Base-by-base conservation (phyloP, 1,140 invertebrate species). In the Antheraea pernyi region DNA sequence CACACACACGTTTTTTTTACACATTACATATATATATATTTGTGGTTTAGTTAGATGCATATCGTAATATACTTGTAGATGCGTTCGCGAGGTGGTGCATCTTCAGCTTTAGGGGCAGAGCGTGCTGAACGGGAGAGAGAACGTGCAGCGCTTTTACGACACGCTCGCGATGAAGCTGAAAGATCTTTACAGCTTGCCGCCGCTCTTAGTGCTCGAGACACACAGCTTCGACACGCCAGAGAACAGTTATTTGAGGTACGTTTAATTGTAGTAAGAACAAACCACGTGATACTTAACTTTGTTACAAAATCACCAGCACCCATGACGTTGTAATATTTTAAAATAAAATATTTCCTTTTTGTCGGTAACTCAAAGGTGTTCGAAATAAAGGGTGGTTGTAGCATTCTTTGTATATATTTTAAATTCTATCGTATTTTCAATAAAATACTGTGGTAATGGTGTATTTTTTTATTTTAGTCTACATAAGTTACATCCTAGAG, bases 81-180 rank as follows among this genome's bases (percentile, higher is more conserved):
- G 94, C 93, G 94, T 81, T 93, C 93, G 63, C 79, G 93, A 86
- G 86, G 93, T 18, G 93, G 93, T 18, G 92, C 92, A 9, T 94
- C 93, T 59, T 92, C 92, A 7, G 93, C 90, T 7, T 92, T 97
- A 75, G 95, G 95, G 0, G 94, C 94, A 36, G 96, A 98, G 82
- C 94, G 97, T 0, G 97, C 97, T 0, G 97, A 98, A 78, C 93
- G 96, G 0, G 98, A 98, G 84, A 93, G 97, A 22, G 97, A 98
- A 85, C 95, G 97, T 53, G 98, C 97, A 94, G 97, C 96, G 75
- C 93, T 98, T 64, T 86, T 98, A 72, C 95, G 97, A 78, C 97
- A 97, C 80, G 97, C 97, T 0, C 93, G 97, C 46, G 97, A 98
- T 83, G 97, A 98, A 76, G 96, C 97, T 0, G 97, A 99, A 91